phyloP scores from a whole-genome alignment of 2,888 invertebrate species.

The Scaptomyza flava region DNA sequence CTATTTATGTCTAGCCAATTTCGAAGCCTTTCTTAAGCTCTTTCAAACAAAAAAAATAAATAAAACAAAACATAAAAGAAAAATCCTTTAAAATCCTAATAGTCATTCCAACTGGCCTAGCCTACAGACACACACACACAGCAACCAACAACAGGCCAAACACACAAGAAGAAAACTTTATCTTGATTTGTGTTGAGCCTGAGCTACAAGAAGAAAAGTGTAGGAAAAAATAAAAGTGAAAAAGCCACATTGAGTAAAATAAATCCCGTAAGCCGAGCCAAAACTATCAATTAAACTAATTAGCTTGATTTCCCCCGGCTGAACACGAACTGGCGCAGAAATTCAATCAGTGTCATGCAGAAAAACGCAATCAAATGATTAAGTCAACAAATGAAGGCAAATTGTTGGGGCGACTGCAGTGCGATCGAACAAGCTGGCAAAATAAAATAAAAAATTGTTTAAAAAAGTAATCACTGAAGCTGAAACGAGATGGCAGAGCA shows the following conservation, averaged over 20 bases:
- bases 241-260: slow-evolving; percentile 10
- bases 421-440: slow-evolving; percentile 30
- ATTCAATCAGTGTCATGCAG: slow-evolving; percentile 77
- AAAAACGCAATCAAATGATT: slow-evolving; percentile 80
- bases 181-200: slow-evolving; percentile 31
- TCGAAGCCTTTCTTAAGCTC: no score
- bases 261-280: slow-evolving; percentile 43
- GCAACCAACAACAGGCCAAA: slow-evolving; percentile 11
- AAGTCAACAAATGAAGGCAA: slow-evolving; percentile 77
- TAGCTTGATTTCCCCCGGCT: slow-evolving; percentile 63
- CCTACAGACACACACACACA: slow-evolving; percentile 5
- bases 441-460: slow-evolving; percentile 10
- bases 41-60: background rate
- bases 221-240: slow-evolving; percentile 4
- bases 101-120: slow-evolving; percentile 19
- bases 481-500: slow-evolving; percentile 22
- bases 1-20: no score
- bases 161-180: slow-evolving; percentile 46
- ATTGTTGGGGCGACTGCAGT: slow-evolving; percentile 63
- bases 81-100: background rate
- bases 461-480: slow-evolving; percentile 31
- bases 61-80: background rate
- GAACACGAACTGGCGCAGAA: slow-evolving; percentile 54
- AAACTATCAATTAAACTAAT: slow-evolving; percentile 80
- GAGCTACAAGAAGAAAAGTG: slow-evolving; percentile 5